These are phyloP conservation scores for Diloba caeruleocephala DNA, from an alignment of 2,888 invertebrate genomes.

Conservation along the genomic window DNA sequence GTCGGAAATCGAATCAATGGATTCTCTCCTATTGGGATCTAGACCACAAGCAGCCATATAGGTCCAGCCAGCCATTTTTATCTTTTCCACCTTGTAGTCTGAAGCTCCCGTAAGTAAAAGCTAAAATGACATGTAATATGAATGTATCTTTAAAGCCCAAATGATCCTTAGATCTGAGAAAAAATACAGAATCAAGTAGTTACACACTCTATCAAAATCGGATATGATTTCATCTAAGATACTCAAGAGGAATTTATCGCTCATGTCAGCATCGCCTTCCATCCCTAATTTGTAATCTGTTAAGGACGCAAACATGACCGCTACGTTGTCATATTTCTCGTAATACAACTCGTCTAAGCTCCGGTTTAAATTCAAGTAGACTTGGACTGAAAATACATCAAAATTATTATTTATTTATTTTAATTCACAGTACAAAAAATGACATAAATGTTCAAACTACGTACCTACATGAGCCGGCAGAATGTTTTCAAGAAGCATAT, in stretches of 20 bases:
- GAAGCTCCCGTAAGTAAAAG: conserved; percentile 90
- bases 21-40: conserved; percentile 92
- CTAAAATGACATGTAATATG: conserved; percentile 65
- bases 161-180: too few relatives aligned
- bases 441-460: conserved; percentile 49
- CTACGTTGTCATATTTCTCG: conserved; percentile 96
- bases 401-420: background rate
- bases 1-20: conserved; percentile 78
- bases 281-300: conserved; percentile 93
- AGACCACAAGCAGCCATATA: conserved; percentile 99
- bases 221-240: conserved; percentile 97
- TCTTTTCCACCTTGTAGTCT: conserved; percentile 96
- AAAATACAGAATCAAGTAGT: too few relatives aligned
- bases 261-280: conserved; percentile 91
- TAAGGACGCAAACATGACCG: conserved; percentile 98
- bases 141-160: too few relatives aligned
- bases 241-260: conserved; percentile 90
- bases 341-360: conserved; percentile 94
- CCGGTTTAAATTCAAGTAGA: conserved; percentile 92
- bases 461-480: conserved; percentile 97
- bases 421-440: too few relatives aligned
- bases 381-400: conserved; percentile 90
- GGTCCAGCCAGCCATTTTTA: conserved; percentile 98
- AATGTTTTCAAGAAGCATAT: conserved; percentile 96
- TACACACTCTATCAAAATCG: conserved; percentile 95